Base-by-base conservation (phyloP, 1,140 invertebrate species). In the Cotesia glomerata region DNA sequence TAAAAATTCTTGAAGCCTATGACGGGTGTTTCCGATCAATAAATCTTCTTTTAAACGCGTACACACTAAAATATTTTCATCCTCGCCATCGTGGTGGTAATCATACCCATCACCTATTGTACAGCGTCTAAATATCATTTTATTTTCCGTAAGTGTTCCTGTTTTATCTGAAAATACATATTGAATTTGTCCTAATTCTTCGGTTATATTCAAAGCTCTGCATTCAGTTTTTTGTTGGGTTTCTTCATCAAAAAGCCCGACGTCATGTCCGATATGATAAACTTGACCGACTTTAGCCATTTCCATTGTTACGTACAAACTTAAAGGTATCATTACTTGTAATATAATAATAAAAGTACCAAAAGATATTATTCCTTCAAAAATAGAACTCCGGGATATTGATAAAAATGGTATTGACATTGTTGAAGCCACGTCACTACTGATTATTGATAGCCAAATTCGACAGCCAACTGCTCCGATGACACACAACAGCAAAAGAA, bases 101-200 rank as follows among this genome's bases (percentile, higher is more conserved):
- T 98, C 96, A 5, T 94, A 90, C 0, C 95, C 96, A 32, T 45
- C 39, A 11, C 91, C 93, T 11, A 99, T 93, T 0, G 94, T 92
- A 84, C 97, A 98, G 61, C 94, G 89, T 56, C 95, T 89, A 84
- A 99, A 99, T 71, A 98, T 90, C 97, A 99, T 99, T 85, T 96
- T 95, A 84, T 99, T 99, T 85, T 99, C 97, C 7, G 98, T 99
- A 14, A 99, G 87, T 2, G 97, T 99, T 5, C 98, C 97, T 1
- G 97, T 99, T 85, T 99, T 99, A 84, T 99, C 98, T 8, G 95
- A 98, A 88, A 99, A 98, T 59, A 99, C 90, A 82, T 98, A 98
- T 80, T 97, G 94, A 34, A 99, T 89, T 88, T 98, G 96, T 3
- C 97, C 98, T 59, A 99, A 89, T 85, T 99, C 97, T 85, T 99